Base-by-base conservation (phyloP, 2,888 invertebrate species). In the Phrixothrix hirtus region DNA sequence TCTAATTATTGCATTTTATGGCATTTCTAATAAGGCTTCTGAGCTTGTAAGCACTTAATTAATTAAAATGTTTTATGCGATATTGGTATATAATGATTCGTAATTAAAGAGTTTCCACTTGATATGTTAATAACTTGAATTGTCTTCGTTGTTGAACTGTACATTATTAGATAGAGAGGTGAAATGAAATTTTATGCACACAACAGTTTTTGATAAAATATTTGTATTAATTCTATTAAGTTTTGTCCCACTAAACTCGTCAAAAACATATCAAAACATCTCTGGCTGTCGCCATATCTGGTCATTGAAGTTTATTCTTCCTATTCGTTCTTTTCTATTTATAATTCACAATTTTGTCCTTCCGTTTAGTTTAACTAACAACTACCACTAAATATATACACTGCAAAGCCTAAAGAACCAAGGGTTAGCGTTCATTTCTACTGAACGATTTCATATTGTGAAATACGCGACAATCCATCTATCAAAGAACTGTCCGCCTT, bases 311-410 rank as follows among this genome's bases (percentile, higher is more conserved):
- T 38, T 36, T 65, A 65, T 64, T 63, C 66, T 63, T 64, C 61
- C 57, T 46, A 58, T 66, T 61, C 62, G 54, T 53, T 59, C 58
- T 57, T 61, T 55, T 58, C 47, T 62, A 34, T 48, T 58, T 62
- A 64, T 65, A 64, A 66, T 65, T 64, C 63, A 56, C 67, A 62
- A 68, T 69, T 71, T 68, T 68, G 73, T 73, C 71, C 73, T 74
- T 74, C 74, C 74, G 74, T 72, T 72, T 68, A 69, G 67, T 60
- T 59, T 61, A 63, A 48, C 58, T 60, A 59, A 61, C 52, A 52
- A 46, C 34, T 59, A 61, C 58, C 67, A 65, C 44, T 14, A 57
- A 56, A 29, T 50, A 54, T 57, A 58, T 60, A 26, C 63, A 31
- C 37, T 25, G 34, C n/a, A 10, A 7, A 36, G 2, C 35, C 6